Conservation (phyloP, 2,797 vertebrate genomes). For the Coracias cyanogaster region DNA sequence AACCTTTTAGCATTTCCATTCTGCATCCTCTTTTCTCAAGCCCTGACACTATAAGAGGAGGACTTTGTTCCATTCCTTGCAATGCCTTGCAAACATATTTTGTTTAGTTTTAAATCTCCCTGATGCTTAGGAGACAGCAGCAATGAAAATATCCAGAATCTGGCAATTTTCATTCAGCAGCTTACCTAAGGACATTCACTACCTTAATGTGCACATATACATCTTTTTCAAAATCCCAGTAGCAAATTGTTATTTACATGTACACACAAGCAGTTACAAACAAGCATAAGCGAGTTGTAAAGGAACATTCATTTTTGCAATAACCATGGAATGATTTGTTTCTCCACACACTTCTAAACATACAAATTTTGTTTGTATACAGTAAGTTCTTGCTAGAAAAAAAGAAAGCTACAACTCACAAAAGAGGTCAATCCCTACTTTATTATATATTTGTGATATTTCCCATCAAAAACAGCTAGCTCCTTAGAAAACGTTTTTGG, state of each 20-base stretch:
- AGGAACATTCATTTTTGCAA: background rate
- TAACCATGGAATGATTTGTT: slow-evolving; percentile 3
- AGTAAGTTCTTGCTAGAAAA: background rate
- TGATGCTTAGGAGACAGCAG: background rate
- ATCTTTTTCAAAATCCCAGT: background rate
- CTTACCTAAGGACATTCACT: background rate
- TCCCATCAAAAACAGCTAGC: slow-evolving; percentile 5
- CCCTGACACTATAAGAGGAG: background rate
- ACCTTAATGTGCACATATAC: background rate
- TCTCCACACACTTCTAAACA: background rate
- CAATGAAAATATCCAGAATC: background rate
- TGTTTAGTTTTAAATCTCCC: background rate
- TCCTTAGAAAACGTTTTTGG: slow-evolving; percentile 8
- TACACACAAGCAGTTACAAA: background rate
- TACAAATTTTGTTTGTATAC: background rate
- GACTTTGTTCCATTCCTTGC: background rate
- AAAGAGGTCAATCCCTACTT: background rate
- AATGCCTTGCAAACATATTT: background rate
- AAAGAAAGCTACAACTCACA: background rate
- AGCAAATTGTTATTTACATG: slow-evolving; percentile 34
- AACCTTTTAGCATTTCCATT: background rate
- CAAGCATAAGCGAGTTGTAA: background rate
- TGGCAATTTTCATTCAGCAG: background rate
- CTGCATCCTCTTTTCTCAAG: background rate
- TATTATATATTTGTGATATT: background rate